These are phyloP conservation scores for Bolborhynchus lineola DNA, from an alignment of 2,113 vertebrate species.

Conservation along the genomic window DNA sequence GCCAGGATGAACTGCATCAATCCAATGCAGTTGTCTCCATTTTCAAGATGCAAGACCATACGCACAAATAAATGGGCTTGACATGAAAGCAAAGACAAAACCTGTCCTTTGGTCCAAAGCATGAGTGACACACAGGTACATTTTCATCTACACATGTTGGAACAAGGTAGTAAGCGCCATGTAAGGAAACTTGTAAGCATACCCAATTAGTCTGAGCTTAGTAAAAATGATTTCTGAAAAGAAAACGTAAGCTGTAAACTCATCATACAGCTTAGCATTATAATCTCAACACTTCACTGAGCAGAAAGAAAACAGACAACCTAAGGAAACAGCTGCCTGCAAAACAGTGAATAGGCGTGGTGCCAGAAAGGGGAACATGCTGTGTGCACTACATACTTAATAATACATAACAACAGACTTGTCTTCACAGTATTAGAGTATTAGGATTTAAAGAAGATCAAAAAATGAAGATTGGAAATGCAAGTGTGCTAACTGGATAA, in stretches of 20 bases:
- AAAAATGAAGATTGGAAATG: not conserved
- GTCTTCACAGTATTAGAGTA: not conserved
- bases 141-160: not conserved
- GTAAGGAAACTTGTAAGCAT: not conserved
- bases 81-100: not conserved
- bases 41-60: not conserved
- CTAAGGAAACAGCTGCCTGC: constrained; percentile 47
- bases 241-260: not conserved
- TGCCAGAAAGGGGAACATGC: not conserved
- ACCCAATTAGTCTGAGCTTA: not conserved
- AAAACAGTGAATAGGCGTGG: not conserved
- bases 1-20: not conserved
- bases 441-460: not conserved
- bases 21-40: not conserved
- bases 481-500: not conserved
- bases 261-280: not conserved
- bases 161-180: not conserved
- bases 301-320: constrained; percentile 41
- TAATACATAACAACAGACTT: not conserved
- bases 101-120: not conserved
- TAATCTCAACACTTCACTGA: not conserved
- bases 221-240: not conserved
- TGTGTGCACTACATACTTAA: not conserved
- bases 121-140: not conserved
- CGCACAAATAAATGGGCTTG: not conserved